Base-by-base conservation (phyloP, 2,888 invertebrate genomes). In the Plusia festucae region DNA sequence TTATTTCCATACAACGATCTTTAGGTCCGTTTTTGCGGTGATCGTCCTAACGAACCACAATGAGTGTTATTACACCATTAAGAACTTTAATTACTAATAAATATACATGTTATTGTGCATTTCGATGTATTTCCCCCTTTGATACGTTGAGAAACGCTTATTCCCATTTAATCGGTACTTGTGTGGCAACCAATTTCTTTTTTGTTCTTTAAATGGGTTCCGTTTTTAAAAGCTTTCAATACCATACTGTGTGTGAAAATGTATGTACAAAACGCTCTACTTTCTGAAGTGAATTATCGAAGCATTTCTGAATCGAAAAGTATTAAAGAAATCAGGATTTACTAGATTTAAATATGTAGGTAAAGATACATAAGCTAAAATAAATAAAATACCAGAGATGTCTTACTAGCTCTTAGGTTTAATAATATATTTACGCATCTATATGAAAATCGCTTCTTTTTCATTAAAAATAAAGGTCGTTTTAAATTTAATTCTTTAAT, bases 51-150 rank as follows among this genome's bases (percentile, higher is more conserved):
- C 16, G 13, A n/a, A 13, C 34, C 30, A 64, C 55, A 65, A 78
- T 68, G 22, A 62, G 60, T 75, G 62, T 54, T 65, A 81, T 79
- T 81, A 74, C 66, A 63, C 32, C 55, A 79, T 79, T 70, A 74
- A 34, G 56, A 30, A 58, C 11, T 77, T 77, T 81, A 77, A 81
- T 79, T 76, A 64, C 62, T 60, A 73, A 72, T 81, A 67, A 77
- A 60, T 68, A 53, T 66, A 68, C 65, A 57, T 24, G 60, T 46
- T 15, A 65, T 40, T 69, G 54, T 67, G 63, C 49, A 70, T 72
- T 55, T 58, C 13, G 13, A 64, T 65, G 52, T 44, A 11, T 55
- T 75, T 76, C 30, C n/a, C 27, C 1, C 40, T 32, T 73, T 27
- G 34, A 54, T 40, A 27, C 32, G 18, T 9, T 11, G 53, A 7